Base-by-base conservation (phyloP, 2,113 vertebrate species). In the Nibea albiflora region DNA sequence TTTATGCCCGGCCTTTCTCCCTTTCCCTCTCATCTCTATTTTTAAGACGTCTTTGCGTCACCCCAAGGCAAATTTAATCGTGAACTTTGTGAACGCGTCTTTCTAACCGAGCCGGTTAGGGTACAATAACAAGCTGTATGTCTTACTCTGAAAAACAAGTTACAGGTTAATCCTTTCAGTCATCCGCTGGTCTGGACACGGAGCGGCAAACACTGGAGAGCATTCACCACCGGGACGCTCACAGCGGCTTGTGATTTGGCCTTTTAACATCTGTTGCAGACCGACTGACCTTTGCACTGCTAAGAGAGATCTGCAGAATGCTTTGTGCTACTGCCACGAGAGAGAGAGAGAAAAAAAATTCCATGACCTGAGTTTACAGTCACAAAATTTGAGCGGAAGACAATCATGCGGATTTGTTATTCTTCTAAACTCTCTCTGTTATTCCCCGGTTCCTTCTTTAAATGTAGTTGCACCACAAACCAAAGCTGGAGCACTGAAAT, bases 241-340 rank as follows among this genome's bases (percentile, higher is more conserved):
- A 63, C 88, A 81, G 47, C 20, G 26, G 60, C 76, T 68, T 84
- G 87, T 81, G 79, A 85, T 74, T 78, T 90, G 88, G 78, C 84
- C 82, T 80, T 84, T 85, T 82, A 73, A 85, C 85, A 79, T 92
- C 80, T 87, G 78, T 39, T 80, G 71, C 73, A 73, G 56, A 81
- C 73, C 42, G 46, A 58, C 60, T 69, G 87, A 90, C 87, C 89
- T 88, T 89, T 90, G 77, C 76, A 20, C 64, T 15, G 60, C 73
- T 49, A 15, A 50, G 12, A 50, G 28, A 76, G 31, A 11, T 35
- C 53, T 74, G 73, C 65, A 61, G 39, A 71, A 62, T 52, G 64
- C 17, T 58, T 35, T 42, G 71, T 81, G 68, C 31, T 62, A 3
- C 49, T 73, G 66, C 73, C 67, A 68, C 35, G 84, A 67, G 24